Evolutionary conservation across 2,113 vertebrate species (phyloP), one percentile per base, ranked within the genome.

Genomic region (Cinclus mexicanus): DNA sequence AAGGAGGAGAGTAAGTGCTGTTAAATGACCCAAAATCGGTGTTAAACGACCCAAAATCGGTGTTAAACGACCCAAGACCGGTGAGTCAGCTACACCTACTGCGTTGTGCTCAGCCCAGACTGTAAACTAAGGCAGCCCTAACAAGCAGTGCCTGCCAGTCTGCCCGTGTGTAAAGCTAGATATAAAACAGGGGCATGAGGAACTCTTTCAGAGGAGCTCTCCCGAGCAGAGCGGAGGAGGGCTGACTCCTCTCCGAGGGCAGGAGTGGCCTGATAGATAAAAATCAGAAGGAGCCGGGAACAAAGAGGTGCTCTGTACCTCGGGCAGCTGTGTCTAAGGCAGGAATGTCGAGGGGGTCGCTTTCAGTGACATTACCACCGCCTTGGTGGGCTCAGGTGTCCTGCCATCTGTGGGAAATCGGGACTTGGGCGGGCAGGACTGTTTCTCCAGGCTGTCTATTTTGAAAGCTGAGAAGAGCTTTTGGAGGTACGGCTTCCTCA

Each of bases 261-360:
- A 65, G 63, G 55, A 80, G 81, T 33, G 69, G 95, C 74, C 86
- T 90, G 82, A 87, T 55, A 94, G 95, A 92, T 95, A 83, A 72
- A 80, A 90, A 75, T 37, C 35, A 37, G 35, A 37, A 37, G 35
- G 82, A 84, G 71, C 82, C 24, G 50, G 23, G 74, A 44, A 83
- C 55, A 92, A 89, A 94, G 81, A 89, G 87, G 47, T 71, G 31
- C 53, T 89, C 57, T 60, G 94, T 89, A 77, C 74, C 50, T 59
- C 33, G 25, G 59, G 63, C 50, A 63, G 70, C 64, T 56, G 12
- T 28, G 8, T 46, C 41, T 37, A 24, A 64, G 42, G 12, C 7
- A 60, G 82, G 74, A 92, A 88, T 78, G 61, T 33, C 61, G 63
- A 53, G 78, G 46, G 39, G 74, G 16, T 10, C 46, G 70, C 50